Conservation (phyloP, 2,797 vertebrate genomes). For the Threskiornis aethiopicus region DNA sequence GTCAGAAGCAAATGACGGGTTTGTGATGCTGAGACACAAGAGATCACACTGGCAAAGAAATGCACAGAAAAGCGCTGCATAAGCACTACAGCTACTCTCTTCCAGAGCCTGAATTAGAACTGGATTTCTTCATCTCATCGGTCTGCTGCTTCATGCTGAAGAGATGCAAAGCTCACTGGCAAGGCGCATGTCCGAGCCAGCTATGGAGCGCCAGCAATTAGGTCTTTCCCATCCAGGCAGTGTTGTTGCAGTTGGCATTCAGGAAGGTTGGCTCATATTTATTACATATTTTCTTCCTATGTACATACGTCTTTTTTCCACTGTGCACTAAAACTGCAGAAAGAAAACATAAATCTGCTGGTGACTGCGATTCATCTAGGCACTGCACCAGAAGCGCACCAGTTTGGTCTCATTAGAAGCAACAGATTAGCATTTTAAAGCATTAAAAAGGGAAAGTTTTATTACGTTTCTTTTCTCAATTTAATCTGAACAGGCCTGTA, state of each 20-base stretch:
- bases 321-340: background rate
- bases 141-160: background rate
- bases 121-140: background rate
- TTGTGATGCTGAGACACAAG: background rate
- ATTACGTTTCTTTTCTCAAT: background rate
- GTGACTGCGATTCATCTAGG: background rate
- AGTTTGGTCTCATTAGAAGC: background rate
- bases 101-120: background rate
- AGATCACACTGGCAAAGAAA: background rate
- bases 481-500: background rate
- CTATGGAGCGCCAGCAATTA: background rate
- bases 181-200: background rate
- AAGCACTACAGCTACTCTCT: background rate
- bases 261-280: background rate
- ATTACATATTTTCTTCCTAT: background rate
- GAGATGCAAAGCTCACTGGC: background rate
- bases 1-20: background rate
- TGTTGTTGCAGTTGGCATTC: background rate
- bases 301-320: background rate
- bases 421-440: background rate
- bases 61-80: background rate
- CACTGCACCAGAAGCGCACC: background rate
- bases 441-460: background rate
- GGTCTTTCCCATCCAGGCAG: background rate
- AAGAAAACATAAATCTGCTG: background rate